Percentiles rank a stretch among this genome's conserved stretches.
Evolutionary conservation across 2,888 invertebrate genomes (phyloP).

Genomic region (Philopedon plagiatum): DNA sequence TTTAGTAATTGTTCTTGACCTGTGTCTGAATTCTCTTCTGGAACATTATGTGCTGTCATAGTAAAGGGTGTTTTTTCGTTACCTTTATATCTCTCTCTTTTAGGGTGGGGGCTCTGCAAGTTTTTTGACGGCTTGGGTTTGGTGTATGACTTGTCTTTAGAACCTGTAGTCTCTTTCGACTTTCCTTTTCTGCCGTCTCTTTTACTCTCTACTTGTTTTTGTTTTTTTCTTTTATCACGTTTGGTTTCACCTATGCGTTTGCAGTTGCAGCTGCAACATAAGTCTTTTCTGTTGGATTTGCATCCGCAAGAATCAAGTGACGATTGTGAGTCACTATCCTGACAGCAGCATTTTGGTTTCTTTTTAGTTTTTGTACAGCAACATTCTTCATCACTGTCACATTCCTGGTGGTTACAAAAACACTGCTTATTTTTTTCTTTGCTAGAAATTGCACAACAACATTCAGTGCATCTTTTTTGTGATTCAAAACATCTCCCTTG

Average conservation of each 20-base stretch:
- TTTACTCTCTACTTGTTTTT: constrained; percentile 3
- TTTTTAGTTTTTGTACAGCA: constrained; percentile 14
- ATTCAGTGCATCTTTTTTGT: constrained; percentile 15
- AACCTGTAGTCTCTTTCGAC: neutral
- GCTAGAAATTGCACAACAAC: constrained; percentile 1
- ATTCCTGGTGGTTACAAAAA: neutral
- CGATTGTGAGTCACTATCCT: constrained; percentile 17
- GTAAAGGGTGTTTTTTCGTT: constrained; percentile 23
- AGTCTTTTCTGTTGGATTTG: neutral
- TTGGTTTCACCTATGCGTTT: constrained; percentile 16
- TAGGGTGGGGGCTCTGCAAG: constrained; percentile 26
- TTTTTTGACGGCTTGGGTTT: constrained; percentile 43
- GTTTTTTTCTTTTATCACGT: neutral
- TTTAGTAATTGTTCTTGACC: neutral
- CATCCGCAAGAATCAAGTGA: constrained; percentile 27
- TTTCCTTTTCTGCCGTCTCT: neutral
- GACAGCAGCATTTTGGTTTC: constrained; percentile 24
- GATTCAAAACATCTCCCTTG: constrained; percentile 25
- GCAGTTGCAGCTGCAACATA: constrained; percentile 9
- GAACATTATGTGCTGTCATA: neutral
- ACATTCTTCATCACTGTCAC: constrained; percentile 5
- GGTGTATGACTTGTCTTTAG: neutral
- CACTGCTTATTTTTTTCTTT: neutral
- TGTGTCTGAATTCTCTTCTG: constrained; percentile 30
- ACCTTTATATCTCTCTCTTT: constrained; percentile 14